Evolutionary conservation across 2,113 vertebrate species (phyloP).

Genomic region (Bufo bufo): DNA sequence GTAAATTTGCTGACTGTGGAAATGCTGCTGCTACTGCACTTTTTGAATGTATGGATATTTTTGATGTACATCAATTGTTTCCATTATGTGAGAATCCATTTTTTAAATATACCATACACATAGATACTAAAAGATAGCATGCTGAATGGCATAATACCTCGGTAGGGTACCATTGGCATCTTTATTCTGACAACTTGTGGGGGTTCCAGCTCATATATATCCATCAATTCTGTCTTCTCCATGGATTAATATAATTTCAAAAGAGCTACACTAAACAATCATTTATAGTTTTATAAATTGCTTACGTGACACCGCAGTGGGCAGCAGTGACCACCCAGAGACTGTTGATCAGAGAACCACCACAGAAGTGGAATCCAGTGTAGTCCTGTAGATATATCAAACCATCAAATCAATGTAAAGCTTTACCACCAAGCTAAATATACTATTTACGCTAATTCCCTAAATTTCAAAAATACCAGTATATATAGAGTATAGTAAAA

Average conservation of each 20-base stretch:
- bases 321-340: slow-evolving; percentile 81
- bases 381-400: slow-evolving; percentile 66
- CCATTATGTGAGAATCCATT: neutral
- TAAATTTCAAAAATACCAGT: too few relatives aligned
- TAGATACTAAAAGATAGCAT: neutral
- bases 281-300: neutral
- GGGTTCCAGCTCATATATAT: too few relatives aligned
- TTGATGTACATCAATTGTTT: neutral
- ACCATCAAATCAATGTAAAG: neutral
- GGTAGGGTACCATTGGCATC: too few relatives aligned
- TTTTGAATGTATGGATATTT: neutral
- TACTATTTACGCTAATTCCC: too few relatives aligned
- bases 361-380: slow-evolving; percentile 80
- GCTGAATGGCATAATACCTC: neutral
- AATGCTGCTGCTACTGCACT: neutral
- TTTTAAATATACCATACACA: neutral
- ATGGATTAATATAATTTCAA: too few relatives aligned
- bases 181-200: too few relatives aligned
- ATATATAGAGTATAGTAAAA: too few relatives aligned
- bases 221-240: too few relatives aligned
- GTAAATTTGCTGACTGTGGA: too few relatives aligned
- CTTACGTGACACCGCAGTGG: slow-evolving; percentile 75
- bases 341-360: slow-evolving; percentile 77
- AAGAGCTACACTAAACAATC: neutral
- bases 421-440: neutral